Base-by-base conservation (phyloP, 2,797 vertebrate genomes). In the Sebastes dallii region DNA sequence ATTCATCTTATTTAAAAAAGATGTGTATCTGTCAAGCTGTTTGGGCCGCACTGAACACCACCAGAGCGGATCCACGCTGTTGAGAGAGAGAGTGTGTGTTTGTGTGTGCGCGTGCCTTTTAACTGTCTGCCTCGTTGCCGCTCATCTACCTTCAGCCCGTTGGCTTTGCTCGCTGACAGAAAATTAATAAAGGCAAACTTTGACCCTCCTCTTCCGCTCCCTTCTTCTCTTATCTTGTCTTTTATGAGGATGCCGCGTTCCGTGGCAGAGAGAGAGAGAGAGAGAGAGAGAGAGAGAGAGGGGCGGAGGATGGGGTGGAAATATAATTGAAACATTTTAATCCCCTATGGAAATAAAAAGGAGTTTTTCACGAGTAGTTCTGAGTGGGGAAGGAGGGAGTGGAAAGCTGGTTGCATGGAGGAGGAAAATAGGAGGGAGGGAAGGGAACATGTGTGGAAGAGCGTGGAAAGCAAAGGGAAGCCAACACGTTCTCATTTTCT, bases 321-420 rank as follows among this genome's bases (percentile, higher is more conserved):
- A 52, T 54, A 62, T 68, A 84, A 86, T 66, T 81, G 39, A 88
- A 81, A 75, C 50, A 60, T 74, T 83, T 77, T 6, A 60, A 83
- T 81, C 69, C 62, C 60, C 36, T 6, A 27, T 72, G 72, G 75
- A 83, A 79, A 77, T 81, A 52, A 82, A 67, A 80, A 78, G 11
- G 20, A 62, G 42, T 74, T 76, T 78, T 87, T 85, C 39, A 78
- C 80, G 52, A 70, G 70, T 68, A 27, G 34, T 36, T 59, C 36
- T 72, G 55, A 25, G 50, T 42, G 71, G 74, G 8, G 69, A 32
- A 14, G 60, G 72, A 59, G 55, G 52, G 11, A 25, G 67, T 20
- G 18, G 27, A 54, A 14, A 6, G 34, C 59, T 6, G 42, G 24
- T n/a, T 39, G 65, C 8, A 27, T n/a, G n/a, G 27, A 42, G 20